phyloP scores from a whole-genome alignment of 2,797 vertebrate species.

The Lepus oiostolus region DNA sequence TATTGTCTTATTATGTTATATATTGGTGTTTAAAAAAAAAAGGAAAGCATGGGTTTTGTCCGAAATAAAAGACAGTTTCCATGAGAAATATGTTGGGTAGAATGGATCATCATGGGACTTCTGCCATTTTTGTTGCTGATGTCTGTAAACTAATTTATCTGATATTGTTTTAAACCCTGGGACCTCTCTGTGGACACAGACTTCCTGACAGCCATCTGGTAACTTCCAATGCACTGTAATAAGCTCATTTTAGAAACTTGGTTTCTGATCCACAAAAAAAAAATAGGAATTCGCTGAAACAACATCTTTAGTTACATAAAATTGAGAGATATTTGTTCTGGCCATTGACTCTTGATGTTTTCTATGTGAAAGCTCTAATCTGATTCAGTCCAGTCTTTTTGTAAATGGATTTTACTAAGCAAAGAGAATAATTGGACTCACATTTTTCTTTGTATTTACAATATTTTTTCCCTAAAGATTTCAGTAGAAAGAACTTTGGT shows the following conservation, averaged over 20 bases:
- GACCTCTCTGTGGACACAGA: neutral
- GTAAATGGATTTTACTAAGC: neutral
- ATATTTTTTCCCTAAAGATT: neutral
- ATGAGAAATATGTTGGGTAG: neutral
- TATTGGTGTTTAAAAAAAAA: neutral
- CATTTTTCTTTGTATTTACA: neutral
- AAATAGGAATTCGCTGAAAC: neutral
- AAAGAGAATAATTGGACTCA: neutral
- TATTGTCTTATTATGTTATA: neutral
- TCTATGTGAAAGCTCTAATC: neutral
- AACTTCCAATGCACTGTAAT: neutral
- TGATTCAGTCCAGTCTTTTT: neutral
- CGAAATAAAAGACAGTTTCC: neutral
- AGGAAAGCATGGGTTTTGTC: neutral
- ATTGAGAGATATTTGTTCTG: neutral
- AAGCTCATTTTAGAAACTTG: neutral
- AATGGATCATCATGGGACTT: neutral
- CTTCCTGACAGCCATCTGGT: neutral
- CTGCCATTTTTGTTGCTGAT: neutral
- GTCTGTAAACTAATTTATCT: neutral
- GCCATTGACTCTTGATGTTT: neutral
- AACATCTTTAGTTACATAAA: neutral
- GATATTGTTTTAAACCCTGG: neutral
- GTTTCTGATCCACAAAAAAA: slow-evolving; percentile 5
- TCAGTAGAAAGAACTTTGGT: neutral